These are phyloP conservation scores for Clytia hemisphaerica DNA, from an alignment of 30 jellyfish, hydroid and myxozoan genomes.

Conservation along the genomic window DNA sequence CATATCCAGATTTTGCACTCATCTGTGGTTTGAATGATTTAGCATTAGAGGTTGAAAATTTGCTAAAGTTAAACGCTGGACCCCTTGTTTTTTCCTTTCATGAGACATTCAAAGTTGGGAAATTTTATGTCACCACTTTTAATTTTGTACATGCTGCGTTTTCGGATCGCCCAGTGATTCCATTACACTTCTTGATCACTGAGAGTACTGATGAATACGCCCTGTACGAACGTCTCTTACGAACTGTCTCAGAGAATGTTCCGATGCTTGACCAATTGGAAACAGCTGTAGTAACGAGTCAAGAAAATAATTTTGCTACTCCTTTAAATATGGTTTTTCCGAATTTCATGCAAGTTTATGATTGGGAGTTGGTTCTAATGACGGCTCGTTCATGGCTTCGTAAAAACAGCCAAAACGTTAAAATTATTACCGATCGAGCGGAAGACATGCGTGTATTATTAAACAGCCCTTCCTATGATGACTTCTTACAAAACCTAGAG, in stretches of 20 bases:
- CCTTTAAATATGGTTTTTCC: conserved; percentile 50
- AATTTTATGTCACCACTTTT: conserved; percentile 54
- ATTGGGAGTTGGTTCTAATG: conserved; percentile 77
- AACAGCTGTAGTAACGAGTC: conserved; percentile 72
- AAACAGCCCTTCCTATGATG: conserved; percentile 64
- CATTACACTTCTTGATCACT: conserved; percentile 30
- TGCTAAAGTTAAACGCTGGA: conserved; percentile 60
- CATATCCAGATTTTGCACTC: conserved; percentile 57
- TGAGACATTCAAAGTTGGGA: conserved; percentile 88
- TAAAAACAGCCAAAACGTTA: conserved; percentile 52
- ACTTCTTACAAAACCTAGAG: conserved; percentile 49
- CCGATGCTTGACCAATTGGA: conserved; percentile 47
- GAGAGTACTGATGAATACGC: conserved; percentile 25
- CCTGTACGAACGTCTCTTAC: conserved; percentile 15
- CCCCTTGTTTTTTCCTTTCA: conserved; percentile 70
- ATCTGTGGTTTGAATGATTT: conserved; percentile 67
- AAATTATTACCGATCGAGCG: conserved; percentile 56
- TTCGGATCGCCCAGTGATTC: conserved; percentile 73
- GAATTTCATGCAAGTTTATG: conserved; percentile 66
- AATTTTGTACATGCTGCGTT: conserved; percentile 79
- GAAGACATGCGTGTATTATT: conserved; percentile 67
- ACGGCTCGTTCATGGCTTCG: conserved; percentile 86
- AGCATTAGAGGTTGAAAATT: conserved; percentile 52
- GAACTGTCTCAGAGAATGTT: conserved; percentile 39
- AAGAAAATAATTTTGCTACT: conserved; percentile 43